Percentiles rank a stretch among this genome's conserved stretches.
These are phyloP conservation scores for Brachionus plicatilis DNA, from an alignment of 1,140 invertebrate species.

Conservation along the genomic window DNA sequence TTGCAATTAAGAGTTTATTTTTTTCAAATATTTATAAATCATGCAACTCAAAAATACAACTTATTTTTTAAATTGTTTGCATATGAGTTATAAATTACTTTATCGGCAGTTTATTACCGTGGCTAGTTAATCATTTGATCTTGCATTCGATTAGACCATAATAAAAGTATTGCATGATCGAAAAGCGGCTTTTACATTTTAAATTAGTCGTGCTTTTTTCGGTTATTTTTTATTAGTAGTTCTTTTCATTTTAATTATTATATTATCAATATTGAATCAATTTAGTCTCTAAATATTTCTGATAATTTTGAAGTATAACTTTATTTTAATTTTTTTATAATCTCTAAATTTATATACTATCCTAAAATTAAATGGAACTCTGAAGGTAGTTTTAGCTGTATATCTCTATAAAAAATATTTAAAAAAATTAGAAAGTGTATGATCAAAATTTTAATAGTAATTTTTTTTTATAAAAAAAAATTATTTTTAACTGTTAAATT, in stretches of 20 bases:
- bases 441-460: no score
- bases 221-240: neutral
- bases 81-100: neutral
- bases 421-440: no score
- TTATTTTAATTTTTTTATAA: no score
- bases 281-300: no score
- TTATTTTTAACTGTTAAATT: no score
- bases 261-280: no score
- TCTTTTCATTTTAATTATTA: neutral
- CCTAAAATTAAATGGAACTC: no score
- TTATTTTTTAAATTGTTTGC: neutral
- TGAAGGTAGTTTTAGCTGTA: no score
- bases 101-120: neutral
- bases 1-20: conserved; percentile 3
- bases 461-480: no score
- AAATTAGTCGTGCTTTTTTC: neutral
- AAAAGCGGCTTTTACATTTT: neutral
- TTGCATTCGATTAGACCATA: neutral
- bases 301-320: no score
- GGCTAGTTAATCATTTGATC: neutral
- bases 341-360: no score
- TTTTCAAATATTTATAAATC: conserved; percentile 8
- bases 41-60: neutral
- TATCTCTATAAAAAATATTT: no score
- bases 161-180: conserved; percentile 7